Evolutionary conservation across 2,888 invertebrate genomes (phyloP).

Genomic region (Taphrorychus bicolor): DNA sequence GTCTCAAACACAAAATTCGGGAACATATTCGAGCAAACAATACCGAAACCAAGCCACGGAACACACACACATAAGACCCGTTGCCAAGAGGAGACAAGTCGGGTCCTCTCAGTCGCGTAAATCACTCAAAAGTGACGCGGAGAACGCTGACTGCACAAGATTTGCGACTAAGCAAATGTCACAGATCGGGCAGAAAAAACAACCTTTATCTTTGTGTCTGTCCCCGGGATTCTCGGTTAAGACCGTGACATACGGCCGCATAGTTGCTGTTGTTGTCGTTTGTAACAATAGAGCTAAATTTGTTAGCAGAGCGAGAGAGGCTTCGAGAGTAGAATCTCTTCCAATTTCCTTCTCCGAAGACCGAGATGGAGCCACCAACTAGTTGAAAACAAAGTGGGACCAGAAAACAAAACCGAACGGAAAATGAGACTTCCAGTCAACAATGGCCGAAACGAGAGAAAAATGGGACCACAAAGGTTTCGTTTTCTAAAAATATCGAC

Average conservation of each 20-base stretch:
- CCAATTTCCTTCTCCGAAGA: background rate
- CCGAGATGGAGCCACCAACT: background rate
- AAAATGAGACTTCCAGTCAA: background rate
- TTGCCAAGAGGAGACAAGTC: conserved; percentile 38
- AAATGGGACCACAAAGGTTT: conserved; percentile 39
- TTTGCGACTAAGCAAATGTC: conserved; percentile 62
- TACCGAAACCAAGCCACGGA: background rate
- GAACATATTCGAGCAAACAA: background rate
- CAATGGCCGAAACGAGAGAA: conserved; percentile 33
- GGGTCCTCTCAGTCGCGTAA: conserved; percentile 55
- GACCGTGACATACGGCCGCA: conserved; percentile 36
- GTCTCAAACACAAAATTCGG: no score
- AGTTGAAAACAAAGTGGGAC: background rate
- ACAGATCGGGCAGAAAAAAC: conserved; percentile 54
- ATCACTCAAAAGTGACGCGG: conserved; percentile 59
- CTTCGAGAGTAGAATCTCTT: background rate
- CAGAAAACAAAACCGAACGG: background rate
- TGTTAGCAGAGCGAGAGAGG: conserved; percentile 20
- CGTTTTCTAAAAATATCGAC: conserved; percentile 50
- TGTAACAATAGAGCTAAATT: conserved; percentile 37
- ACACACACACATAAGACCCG: conserved; percentile 14
- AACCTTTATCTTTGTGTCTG: conserved; percentile 48
- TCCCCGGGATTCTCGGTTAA: conserved; percentile 33
- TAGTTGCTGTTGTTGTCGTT: conserved; percentile 30
- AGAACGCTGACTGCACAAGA: conserved; percentile 59